A percentile compares a stretch with the other conserved stretches of the same genome.
Conservation (phyloP, 2,797 vertebrate genomes). For the Amblyopsis hoosieri region DNA sequence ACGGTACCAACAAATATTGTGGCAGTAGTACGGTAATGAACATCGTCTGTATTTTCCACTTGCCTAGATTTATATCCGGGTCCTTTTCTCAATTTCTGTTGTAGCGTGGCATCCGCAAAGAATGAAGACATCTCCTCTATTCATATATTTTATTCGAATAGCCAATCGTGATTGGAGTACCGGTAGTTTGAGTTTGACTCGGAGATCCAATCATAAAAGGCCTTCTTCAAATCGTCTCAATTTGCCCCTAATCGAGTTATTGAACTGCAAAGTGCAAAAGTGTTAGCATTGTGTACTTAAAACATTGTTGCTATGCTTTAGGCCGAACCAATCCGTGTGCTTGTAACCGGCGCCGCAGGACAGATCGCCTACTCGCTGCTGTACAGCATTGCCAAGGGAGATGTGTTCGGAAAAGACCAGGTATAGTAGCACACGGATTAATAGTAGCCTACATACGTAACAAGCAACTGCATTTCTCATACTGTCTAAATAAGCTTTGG, state of each 20-base stretch:
- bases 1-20: no score
- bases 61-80: background rate
- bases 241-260: rapidly evolving
- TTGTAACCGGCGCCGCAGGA: conserved; percentile 94
- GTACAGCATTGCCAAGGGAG: conserved; percentile 94
- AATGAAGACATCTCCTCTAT: background rate
- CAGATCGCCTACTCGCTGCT: conserved; percentile 97
- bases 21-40: no score
- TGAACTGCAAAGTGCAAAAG: background rate
- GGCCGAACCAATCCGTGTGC: conserved; percentile 87
- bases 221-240: background rate
- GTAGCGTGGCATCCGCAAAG: conserved; percentile 19
- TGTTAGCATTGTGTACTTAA: background rate
- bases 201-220: background rate
- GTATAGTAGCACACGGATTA: conserved; percentile 60
- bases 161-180: background rate
- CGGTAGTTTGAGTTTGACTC: background rate
- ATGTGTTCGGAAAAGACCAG: conserved; percentile 97
- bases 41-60: background rate
- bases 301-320: conserved; percentile 49
- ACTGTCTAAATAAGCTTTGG: background rate
- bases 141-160: background rate
- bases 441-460: conserved; percentile 11
- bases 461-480: background rate
- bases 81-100: conserved; percentile 37